Evolutionary conservation across 2,797 vertebrate species (phyloP).

Genomic region (Fistularia tabacaria): DNA sequence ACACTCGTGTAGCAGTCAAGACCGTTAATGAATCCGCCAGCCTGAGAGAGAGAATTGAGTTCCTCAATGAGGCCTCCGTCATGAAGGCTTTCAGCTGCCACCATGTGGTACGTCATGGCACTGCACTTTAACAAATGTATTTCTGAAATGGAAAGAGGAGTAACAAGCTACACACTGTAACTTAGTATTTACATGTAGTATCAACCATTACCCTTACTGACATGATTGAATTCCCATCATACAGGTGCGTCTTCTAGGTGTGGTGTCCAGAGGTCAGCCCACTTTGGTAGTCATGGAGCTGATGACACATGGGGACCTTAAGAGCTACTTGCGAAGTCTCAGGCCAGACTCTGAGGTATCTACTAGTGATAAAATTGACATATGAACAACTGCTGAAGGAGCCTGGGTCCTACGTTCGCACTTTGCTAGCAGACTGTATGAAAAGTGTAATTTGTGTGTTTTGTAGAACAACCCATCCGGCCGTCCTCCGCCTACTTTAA

Average conservation of each 20-base stretch:
- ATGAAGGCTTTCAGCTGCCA: slow-evolving; percentile 99
- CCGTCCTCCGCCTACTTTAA: slow-evolving; percentile 83
- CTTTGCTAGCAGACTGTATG: neutral
- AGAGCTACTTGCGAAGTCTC: slow-evolving; percentile 91
- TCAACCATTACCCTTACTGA: slow-evolving; percentile 3
- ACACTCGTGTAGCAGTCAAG: slow-evolving; percentile 90
- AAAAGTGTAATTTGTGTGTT: neutral
- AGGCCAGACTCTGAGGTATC: slow-evolving; percentile 90
- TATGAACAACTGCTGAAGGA: too few relatives aligned
- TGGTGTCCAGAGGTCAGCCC: slow-evolving; percentile 96
- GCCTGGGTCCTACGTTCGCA: too few relatives aligned
- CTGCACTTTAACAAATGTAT: too few relatives aligned
- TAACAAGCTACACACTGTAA: too few relatives aligned
- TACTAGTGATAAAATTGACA: neutral
- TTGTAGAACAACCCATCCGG: slow-evolving; percentile 86
- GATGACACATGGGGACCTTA: slow-evolving; percentile 95
- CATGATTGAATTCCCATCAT: slow-evolving; percentile 42
- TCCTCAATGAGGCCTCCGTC: slow-evolving; percentile 96
- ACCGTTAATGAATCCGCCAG: slow-evolving; percentile 95
- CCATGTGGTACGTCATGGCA: slow-evolving; percentile 84
- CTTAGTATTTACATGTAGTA: too few relatives aligned
- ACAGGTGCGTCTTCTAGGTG: slow-evolving; percentile 92
- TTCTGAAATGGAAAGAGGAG: too few relatives aligned
- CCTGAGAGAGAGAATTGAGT: slow-evolving; percentile 94
- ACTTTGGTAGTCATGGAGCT: slow-evolving; percentile 96